phyloP scores from a whole-genome alignment of 2,888 invertebrate genomes.

The Rhagophthalmus giganteus region DNA sequence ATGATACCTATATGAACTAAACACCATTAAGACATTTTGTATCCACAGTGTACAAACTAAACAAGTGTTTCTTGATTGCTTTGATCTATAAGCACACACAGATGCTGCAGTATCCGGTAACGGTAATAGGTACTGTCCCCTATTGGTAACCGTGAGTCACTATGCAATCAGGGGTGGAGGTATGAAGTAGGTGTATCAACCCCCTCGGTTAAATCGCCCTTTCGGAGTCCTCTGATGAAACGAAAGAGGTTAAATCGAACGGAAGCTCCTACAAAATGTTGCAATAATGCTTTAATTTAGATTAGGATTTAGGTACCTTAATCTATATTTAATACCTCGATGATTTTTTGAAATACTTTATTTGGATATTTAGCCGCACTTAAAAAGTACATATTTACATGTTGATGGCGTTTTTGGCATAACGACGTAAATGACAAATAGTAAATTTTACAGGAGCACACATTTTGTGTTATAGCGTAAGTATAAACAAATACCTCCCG shows the following conservation, averaged over 20 bases:
- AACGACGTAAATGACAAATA: too few relatives aligned
- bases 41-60: slow-evolving; percentile 43
- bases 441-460: too few relatives aligned
- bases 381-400: too few relatives aligned
- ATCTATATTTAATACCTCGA: background rate
- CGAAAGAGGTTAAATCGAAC: slow-evolving; percentile 28
- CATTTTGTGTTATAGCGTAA: too few relatives aligned
- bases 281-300: slow-evolving; percentile 17
- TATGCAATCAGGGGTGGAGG: slow-evolving; percentile 52
- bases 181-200: slow-evolving; percentile 36
- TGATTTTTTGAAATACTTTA: background rate
- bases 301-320: slow-evolving; percentile 1
- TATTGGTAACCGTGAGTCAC: slow-evolving; percentile 51
- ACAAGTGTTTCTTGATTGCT: slow-evolving; percentile 57
- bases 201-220: slow-evolving; percentile 28
- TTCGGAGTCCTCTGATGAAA: slow-evolving; percentile 18
- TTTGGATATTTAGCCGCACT: background rate
- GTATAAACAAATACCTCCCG: too few relatives aligned
- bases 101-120: slow-evolving; percentile 56
- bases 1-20: background rate
- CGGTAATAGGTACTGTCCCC: slow-evolving; percentile 47
- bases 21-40: slow-evolving; percentile 13
- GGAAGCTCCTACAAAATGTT: slow-evolving; percentile 16
- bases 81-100: slow-evolving; percentile 53
- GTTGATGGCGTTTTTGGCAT: too few relatives aligned